Conservation (phyloP, 2,797 vertebrate genomes). For the Brachymystax lenok region DNA sequence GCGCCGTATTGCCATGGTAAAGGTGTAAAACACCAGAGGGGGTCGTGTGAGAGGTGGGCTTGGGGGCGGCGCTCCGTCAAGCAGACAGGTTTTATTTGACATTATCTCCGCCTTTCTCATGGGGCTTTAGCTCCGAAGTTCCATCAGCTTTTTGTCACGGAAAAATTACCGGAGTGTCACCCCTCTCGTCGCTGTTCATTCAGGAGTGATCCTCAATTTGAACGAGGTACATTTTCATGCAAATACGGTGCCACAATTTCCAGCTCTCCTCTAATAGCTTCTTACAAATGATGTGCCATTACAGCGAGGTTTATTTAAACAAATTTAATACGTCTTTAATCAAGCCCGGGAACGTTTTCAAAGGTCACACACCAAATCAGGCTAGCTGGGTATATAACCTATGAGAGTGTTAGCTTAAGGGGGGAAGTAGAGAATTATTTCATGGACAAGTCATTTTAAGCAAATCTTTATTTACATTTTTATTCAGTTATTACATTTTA, state of each 20-base stretch:
- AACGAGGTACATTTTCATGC: conserved; percentile 95
- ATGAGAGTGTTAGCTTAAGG: conserved; percentile 93
- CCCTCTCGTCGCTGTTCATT: conserved; percentile 82
- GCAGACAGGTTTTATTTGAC: conserved; percentile 55
- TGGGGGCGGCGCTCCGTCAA: conserved; percentile 46
- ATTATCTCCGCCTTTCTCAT: conserved; percentile 54
- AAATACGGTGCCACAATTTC: conserved; percentile 90
- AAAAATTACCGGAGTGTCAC: conserved; percentile 89
- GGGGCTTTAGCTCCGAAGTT: conserved; percentile 73
- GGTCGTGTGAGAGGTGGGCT: conserved; percentile 16
- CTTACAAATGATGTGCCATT: conserved; percentile 99
- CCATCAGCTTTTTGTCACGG: conserved; percentile 74
- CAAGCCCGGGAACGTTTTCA: conserved; percentile 96
- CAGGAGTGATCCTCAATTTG: conserved; percentile 87
- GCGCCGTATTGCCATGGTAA: not conserved
- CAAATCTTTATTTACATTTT: conserved; percentile 99
- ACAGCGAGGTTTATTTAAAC: conserved; percentile 99
- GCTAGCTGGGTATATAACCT: conserved; percentile 85
- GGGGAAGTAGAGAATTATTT: conserved; percentile 91
- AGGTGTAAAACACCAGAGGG: conserved; percentile 34
- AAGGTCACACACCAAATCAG: conserved; percentile 99
- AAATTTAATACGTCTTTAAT: conserved; percentile 99
- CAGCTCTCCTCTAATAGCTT: conserved; percentile 97
- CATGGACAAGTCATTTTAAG: conserved; percentile 96
- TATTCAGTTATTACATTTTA: conserved; percentile 99